Evolutionary conservation across 2,888 invertebrate genomes (phyloP).

Genomic region (Theodoxus fluviatilis): DNA sequence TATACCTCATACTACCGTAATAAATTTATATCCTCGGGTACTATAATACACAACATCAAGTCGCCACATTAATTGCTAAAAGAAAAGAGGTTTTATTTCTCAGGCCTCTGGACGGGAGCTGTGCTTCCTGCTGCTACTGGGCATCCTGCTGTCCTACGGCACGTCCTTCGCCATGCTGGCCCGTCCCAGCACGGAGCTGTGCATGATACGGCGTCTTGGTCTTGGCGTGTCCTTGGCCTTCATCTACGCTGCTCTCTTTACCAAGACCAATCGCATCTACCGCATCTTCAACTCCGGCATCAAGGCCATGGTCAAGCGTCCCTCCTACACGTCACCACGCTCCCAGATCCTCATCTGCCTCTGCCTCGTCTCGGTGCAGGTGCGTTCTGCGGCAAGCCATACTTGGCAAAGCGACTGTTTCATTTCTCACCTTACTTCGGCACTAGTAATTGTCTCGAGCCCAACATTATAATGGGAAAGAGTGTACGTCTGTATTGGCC

Average conservation of each 20-base stretch:
- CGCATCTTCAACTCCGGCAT: slow-evolving; percentile 71
- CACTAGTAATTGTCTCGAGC: no score
- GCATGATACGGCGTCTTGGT: slow-evolving; percentile 73
- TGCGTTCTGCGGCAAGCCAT: background rate
- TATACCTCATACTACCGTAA: no score
- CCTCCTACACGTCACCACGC: slow-evolving; percentile 78
- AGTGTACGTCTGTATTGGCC: no score
- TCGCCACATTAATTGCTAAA: no score
- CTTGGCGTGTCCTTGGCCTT: slow-evolving; percentile 77
- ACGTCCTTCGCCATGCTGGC: slow-evolving; percentile 78
- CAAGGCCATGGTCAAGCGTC: slow-evolving; percentile 75
- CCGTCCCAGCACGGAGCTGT: slow-evolving; percentile 73
- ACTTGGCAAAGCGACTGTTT: no score
- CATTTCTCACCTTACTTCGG: no score
- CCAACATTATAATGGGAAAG: no score
- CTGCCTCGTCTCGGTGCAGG: slow-evolving; percentile 74
- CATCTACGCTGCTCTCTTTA: slow-evolving; percentile 79
- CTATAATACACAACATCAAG: no score
- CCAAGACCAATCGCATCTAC: slow-evolving; percentile 79
- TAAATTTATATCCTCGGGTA: no score
- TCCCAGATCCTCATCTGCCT: slow-evolving; percentile 77
- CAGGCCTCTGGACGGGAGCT: slow-evolving; percentile 81
- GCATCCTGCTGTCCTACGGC: slow-evolving; percentile 75
- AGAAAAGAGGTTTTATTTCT: no score
- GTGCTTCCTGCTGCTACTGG: slow-evolving; percentile 77